phyloP scores from a whole-genome alignment of 2,113 vertebrate species.

The Ameiurus melas region DNA sequence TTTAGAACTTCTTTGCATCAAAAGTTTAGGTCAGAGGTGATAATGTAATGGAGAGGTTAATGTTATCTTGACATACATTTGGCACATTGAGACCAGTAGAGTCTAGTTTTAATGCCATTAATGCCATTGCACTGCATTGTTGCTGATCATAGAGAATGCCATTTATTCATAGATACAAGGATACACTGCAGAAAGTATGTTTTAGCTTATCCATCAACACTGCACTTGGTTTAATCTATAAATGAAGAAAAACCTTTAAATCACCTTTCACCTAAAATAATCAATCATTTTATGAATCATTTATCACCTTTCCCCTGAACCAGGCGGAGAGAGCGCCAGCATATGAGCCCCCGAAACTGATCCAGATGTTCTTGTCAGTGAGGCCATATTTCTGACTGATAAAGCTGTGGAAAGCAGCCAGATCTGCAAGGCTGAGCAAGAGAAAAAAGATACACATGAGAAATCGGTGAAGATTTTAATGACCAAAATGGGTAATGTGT shows the following conservation, averaged over 20 bases:
- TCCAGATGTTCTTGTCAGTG: slow-evolving; percentile 76
- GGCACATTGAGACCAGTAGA: neutral
- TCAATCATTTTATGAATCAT: slow-evolving; percentile 1
- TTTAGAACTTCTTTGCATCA: neutral
- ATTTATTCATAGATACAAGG: neutral
- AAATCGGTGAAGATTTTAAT: neutral
- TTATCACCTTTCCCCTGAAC: slow-evolving; percentile 79
- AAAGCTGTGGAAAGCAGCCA: slow-evolving; percentile 70
- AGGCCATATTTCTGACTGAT: slow-evolving; percentile 73
- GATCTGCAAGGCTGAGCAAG: slow-evolving; percentile 72
- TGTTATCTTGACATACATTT: slow-evolving; percentile 2
- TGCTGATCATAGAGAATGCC: neutral
- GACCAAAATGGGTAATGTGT: neutral
- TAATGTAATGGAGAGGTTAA: neutral
- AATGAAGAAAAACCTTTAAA: neutral
- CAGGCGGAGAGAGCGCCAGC: slow-evolving; percentile 82
- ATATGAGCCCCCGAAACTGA: slow-evolving; percentile 86
- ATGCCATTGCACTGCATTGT: neutral
- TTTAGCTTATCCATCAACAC: neutral
- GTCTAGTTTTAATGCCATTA: neutral
- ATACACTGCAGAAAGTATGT: neutral
- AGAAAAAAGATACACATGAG: neutral
- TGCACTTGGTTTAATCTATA: neutral
- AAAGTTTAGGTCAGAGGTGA: neutral
- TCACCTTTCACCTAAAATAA: neutral